Evolutionary conservation across 2,797 vertebrate genomes (phyloP).

Genomic region (Myripristis jacobus): DNA sequence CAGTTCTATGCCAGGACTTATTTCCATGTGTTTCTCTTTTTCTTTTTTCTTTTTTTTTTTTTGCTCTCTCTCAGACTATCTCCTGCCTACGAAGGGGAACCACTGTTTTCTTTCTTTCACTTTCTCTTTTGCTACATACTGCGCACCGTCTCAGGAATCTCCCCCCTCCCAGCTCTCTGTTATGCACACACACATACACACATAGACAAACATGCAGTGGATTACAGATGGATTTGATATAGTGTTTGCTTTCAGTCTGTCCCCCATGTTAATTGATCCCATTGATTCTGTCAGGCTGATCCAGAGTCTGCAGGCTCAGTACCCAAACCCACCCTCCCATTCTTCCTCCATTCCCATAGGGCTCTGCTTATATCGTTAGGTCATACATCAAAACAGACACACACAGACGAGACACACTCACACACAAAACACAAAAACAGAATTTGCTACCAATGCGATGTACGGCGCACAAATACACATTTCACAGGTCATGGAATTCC

Average conservation of each 20-base stretch:
- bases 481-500: conserved; percentile 58
- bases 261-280: conserved; percentile 68
- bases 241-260: conserved; percentile 61
- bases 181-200: conserved; percentile 17
- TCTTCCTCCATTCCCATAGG: conserved; percentile 1
- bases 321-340: neutral
- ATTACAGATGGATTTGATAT: conserved; percentile 71
- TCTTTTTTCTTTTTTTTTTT: neutral
- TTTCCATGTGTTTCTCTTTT: neutral
- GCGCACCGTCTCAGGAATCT: conserved; percentile 5
- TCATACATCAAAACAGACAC: conserved; percentile 18
- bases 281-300: conserved; percentile 73
- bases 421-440: neutral
- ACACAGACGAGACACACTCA: neutral
- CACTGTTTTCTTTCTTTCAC: neutral
- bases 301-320: conserved; percentile 44
- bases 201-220: conserved; percentile 39
- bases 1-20: neutral
- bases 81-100: neutral
- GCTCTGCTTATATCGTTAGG: conserved; percentile 20
- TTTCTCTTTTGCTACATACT: conserved; percentile 18
- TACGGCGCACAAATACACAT: conserved; percentile 44
- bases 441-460: conserved; percentile 15
- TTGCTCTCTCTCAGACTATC: conserved; percentile 7
- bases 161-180: neutral